These are phyloP conservation scores for Hepsetus odoe DNA, from an alignment of 2,113 vertebrate species.

Conservation along the genomic window DNA sequence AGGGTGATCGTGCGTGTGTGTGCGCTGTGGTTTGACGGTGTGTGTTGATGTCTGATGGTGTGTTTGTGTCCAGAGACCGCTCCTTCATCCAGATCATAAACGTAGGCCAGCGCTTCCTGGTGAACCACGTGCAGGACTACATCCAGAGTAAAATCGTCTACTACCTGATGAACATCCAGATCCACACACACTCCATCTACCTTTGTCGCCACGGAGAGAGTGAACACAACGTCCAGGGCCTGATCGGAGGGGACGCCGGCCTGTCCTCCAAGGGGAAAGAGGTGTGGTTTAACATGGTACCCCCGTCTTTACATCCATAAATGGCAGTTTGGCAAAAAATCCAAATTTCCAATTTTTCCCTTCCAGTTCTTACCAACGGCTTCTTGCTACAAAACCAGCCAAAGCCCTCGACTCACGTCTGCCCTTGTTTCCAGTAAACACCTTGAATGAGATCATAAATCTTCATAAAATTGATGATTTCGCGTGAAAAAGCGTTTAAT, in stretches of 20 bases:
- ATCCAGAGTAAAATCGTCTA: constrained; percentile 99
- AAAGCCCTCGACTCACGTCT: no score
- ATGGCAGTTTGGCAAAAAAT: no score
- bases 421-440: no score
- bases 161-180: constrained; percentile 98
- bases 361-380: no score
- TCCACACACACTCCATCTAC: constrained; percentile 95
- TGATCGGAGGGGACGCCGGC: constrained; percentile 91
- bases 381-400: no score
- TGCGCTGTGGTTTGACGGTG: not conserved
- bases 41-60: not conserved
- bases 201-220: constrained; percentile 95
- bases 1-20: no score
- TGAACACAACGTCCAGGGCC: constrained; percentile 83
- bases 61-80: constrained; percentile 77
- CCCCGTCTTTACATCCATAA: no score
- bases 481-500: no score
- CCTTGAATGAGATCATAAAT: no score
- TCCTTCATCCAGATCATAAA: constrained; percentile 99
- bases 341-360: no score
- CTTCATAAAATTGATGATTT: no score
- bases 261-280: constrained; percentile 85
- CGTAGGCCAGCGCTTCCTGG: constrained; percentile 90
- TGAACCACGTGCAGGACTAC: constrained; percentile 95
- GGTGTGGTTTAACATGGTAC: constrained; percentile 78